These are phyloP conservation scores for Columbina picui DNA, from an alignment of 2,113 vertebrate species.

Conservation along the genomic window DNA sequence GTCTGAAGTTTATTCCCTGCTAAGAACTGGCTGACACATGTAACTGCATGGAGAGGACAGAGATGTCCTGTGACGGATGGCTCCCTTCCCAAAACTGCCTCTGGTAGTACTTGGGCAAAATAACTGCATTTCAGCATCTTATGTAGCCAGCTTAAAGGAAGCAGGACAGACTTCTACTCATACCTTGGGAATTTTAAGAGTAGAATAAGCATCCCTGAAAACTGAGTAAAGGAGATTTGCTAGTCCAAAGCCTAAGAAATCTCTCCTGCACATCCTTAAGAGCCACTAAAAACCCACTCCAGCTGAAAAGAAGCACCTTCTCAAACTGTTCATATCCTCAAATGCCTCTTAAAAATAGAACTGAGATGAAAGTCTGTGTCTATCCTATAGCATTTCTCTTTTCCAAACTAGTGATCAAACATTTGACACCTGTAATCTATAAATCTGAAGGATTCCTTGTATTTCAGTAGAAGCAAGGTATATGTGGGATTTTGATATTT, in stretches of 20 bases:
- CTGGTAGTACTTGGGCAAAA: neutral
- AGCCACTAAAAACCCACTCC: neutral
- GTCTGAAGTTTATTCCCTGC: neutral
- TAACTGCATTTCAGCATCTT: neutral
- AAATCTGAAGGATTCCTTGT: neutral
- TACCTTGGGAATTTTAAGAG: neutral
- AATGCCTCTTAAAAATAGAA: neutral
- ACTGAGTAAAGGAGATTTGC: neutral
- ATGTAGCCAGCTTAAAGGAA: neutral
- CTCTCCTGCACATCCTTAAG: neutral
- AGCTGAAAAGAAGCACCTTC: neutral
- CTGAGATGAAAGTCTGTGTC: neutral
- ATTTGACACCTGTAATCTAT: neutral
- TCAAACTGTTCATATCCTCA: neutral
- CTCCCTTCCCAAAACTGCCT: neutral
- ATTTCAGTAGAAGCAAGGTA: neutral
- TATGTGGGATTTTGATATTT: neutral
- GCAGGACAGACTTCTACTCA: neutral
- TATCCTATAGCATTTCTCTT: neutral
- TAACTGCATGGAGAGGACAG: neutral
- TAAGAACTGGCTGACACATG: neutral
- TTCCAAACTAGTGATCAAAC: neutral
- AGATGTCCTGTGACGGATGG: accelerated
- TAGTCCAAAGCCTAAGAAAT: neutral
- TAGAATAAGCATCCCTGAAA: neutral